These are phyloP conservation scores for Dione vanillae DNA, from an alignment of 2,888 invertebrate species.

Conservation along the genomic window DNA sequence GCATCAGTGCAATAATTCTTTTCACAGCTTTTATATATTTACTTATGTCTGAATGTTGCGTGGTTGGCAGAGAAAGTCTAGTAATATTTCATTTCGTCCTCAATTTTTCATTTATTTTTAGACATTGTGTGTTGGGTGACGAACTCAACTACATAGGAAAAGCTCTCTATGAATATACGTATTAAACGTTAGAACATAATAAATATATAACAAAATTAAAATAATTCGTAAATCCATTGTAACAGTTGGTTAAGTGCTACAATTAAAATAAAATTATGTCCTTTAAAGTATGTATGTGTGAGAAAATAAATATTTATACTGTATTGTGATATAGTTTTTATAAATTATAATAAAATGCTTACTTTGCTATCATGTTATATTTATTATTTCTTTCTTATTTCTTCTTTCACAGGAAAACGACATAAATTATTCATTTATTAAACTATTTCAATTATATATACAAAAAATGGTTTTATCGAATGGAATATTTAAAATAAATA, in stretches of 20 bases:
- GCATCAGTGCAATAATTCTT: background rate
- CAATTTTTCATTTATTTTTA: background rate
- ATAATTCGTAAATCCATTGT: too few relatives aligned
- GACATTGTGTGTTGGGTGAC: background rate
- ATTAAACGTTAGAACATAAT: too few relatives aligned
- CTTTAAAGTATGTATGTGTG: too few relatives aligned
- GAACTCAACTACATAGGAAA: background rate
- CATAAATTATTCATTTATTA: conserved; percentile 3
- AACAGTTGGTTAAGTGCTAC: too few relatives aligned
- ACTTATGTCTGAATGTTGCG: background rate
- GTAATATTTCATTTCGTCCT: conserved; percentile 1
- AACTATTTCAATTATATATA: background rate
- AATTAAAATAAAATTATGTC: too few relatives aligned
- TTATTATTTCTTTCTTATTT: background rate
- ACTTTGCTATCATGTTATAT: background rate
- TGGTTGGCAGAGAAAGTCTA: background rate
- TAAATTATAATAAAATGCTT: background rate
- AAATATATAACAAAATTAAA: background rate
- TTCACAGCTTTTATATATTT: background rate
- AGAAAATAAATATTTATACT: too few relatives aligned
- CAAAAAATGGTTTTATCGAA: too few relatives aligned
- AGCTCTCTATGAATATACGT: too few relatives aligned
- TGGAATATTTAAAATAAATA: too few relatives aligned
- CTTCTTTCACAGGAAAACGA: background rate
- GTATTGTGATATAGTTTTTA: too few relatives aligned